A percentile compares a stretch with the other conserved stretches of the same genome.
These are phyloP conservation scores for Archaeoteleia sp. DNA, from an alignment of 2,888 invertebrate species.

Conservation along the genomic window DNA sequence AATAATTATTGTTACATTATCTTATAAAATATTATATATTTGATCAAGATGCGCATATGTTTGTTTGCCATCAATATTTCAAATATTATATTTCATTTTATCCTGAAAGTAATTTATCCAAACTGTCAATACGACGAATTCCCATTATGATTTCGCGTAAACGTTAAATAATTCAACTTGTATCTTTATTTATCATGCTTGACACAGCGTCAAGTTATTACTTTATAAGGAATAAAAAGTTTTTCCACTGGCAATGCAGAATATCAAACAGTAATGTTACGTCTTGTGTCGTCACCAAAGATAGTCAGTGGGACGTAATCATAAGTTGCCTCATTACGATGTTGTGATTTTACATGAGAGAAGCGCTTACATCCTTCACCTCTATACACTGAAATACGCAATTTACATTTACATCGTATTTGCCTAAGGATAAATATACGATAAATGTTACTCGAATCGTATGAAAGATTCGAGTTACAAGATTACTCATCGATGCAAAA, in stretches of 20 bases:
- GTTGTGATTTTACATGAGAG: slow-evolving; percentile 10
- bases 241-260: background rate
- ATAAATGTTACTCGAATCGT: slow-evolving; percentile 2
- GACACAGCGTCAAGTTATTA: no score
- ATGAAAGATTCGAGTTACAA: slow-evolving; percentile 5
- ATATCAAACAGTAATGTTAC: background rate
- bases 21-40: no score
- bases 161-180: no score
- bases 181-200: no score
- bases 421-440: slow-evolving; percentile 10
- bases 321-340: slow-evolving; percentile 9
- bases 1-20: no score
- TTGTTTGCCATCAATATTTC: no score
- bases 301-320: slow-evolving; percentile 1
- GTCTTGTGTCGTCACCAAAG: background rate
- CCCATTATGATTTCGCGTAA: no score
- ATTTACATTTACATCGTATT: slow-evolving; percentile 11
- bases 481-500: background rate
- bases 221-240: background rate
- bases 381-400: slow-evolving; percentile 12
- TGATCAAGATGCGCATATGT: no score
- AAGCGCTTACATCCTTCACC: slow-evolving; percentile 6
- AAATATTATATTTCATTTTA: no score
- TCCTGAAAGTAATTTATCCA: no score
- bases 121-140: no score